These are phyloP conservation scores for Gila orcuttii DNA, from an alignment of 2,113 vertebrate genomes.

Conservation along the genomic window DNA sequence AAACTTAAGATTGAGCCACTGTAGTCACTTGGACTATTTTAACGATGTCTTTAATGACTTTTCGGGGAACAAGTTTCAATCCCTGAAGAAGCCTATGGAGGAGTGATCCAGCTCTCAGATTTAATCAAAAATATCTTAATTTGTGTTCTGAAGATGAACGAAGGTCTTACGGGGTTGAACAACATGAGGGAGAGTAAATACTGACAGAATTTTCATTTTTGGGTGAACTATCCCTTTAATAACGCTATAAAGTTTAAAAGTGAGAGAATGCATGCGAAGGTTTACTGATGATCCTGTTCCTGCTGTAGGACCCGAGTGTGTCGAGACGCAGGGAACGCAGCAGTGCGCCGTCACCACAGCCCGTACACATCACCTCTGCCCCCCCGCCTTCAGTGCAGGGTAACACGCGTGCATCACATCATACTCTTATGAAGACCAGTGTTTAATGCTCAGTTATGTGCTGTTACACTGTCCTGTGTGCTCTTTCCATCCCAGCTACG, in stretches of 20 bases:
- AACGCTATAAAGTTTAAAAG: background rate
- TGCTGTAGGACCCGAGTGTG: slow-evolving; percentile 79
- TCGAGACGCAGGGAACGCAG: slow-evolving; percentile 70
- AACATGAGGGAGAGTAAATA: too few relatives aligned
- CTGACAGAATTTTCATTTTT: too few relatives aligned
- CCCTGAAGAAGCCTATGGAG: too few relatives aligned
- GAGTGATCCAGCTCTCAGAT: too few relatives aligned
- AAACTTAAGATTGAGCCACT: too few relatives aligned
- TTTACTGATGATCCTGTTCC: background rate
- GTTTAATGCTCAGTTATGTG: background rate
- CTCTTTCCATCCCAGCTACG: slow-evolving; percentile 69
- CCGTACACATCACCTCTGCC: slow-evolving; percentile 71
- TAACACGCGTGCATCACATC: slow-evolving; percentile 38
- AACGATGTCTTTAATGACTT: too few relatives aligned
- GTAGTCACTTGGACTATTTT: too few relatives aligned
- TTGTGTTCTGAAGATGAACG: too few relatives aligned
- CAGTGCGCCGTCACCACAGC: slow-evolving; percentile 61
- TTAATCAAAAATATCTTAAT: too few relatives aligned
- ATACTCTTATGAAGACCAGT: background rate
- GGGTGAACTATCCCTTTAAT: too few relatives aligned
- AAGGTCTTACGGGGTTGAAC: too few relatives aligned
- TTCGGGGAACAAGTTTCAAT: too few relatives aligned
- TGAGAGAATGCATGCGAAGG: background rate
- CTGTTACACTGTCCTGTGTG: background rate
- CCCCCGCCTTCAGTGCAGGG: slow-evolving; percentile 63